Evolutionary conservation across 2,113 vertebrate species (phyloP).

Genomic region (Erpornis zantholeuca): DNA sequence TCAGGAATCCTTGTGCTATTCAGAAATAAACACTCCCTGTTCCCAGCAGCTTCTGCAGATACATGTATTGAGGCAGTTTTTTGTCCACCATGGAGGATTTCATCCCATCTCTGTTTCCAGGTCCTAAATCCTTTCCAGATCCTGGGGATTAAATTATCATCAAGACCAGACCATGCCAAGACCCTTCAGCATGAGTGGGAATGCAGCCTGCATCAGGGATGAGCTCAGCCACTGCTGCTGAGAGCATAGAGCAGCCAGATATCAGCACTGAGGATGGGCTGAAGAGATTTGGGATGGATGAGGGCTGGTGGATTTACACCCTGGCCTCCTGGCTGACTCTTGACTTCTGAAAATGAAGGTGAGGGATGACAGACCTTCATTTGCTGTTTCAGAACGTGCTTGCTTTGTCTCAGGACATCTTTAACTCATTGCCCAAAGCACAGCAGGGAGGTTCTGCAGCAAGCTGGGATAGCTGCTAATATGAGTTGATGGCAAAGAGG

Average conservation of each 20-base stretch:
- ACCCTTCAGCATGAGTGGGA: not conserved
- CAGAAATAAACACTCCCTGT: not conserved
- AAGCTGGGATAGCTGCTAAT: too few species aligned
- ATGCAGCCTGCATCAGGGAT: not conserved
- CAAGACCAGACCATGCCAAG: not conserved
- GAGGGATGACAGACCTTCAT: not conserved
- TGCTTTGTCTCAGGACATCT: not conserved
- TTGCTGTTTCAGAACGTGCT: not conserved
- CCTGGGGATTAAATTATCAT: not conserved
- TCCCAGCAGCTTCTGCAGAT: not conserved
- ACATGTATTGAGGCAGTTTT: fast-evolving
- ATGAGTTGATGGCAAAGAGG: too few species aligned
- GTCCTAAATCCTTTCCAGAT: conserved; percentile 11
- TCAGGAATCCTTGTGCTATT: not conserved
- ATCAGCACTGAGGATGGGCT: not conserved
- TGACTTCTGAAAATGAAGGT: not conserved
- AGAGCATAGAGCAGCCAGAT: not conserved
- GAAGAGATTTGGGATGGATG: not conserved
- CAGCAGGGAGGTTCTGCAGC: not conserved
- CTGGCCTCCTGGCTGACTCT: not conserved
- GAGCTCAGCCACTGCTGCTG: not conserved
- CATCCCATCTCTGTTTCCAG: not conserved
- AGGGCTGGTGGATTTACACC: not conserved
- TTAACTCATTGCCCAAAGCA: not conserved
- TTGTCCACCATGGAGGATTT: not conserved